Evolutionary conservation across 37 sponge, comb jelly and placozoan species (phyloP).

Genomic region (Mnemiopsis leidyi): DNA sequence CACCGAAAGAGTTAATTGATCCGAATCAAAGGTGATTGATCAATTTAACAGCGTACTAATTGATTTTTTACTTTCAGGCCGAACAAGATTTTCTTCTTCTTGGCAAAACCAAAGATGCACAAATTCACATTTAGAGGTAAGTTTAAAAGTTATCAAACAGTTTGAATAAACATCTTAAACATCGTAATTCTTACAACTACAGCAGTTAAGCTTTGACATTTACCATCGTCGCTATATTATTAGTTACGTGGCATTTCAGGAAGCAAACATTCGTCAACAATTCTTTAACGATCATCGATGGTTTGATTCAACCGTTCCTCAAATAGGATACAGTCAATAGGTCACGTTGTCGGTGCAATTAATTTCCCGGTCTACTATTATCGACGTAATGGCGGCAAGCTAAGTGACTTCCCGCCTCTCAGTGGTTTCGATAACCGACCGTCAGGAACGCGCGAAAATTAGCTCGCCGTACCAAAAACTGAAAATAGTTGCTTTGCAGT

Average conservation of each 20-base stretch:
- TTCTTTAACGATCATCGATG: too few species aligned
- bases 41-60: too few species aligned
- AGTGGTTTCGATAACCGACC: too few species aligned
- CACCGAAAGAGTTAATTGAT: too few species aligned
- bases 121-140: conserved; percentile 28
- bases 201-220: too few species aligned
- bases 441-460: not conserved
- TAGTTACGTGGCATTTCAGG: not conserved
- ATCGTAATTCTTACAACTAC: too few species aligned
- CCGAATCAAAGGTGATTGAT: too few species aligned
- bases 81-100: conserved; percentile 43
- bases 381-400: not conserved
- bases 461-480: not conserved
- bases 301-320: too few species aligned
- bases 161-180: too few species aligned
- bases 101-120: conserved; percentile 58
- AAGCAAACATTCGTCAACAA: not conserved
- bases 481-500: not conserved
- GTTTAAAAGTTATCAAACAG: too few species aligned
- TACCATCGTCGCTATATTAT: not conserved
- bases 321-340: too few species aligned
- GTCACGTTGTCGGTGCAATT: not conserved
- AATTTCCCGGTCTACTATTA: not conserved
- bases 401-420: not conserved
- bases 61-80: conserved; percentile 32